phyloP scores from a whole-genome alignment of 2,797 vertebrate genomes.

The Gymnocypris eckloni region DNA sequence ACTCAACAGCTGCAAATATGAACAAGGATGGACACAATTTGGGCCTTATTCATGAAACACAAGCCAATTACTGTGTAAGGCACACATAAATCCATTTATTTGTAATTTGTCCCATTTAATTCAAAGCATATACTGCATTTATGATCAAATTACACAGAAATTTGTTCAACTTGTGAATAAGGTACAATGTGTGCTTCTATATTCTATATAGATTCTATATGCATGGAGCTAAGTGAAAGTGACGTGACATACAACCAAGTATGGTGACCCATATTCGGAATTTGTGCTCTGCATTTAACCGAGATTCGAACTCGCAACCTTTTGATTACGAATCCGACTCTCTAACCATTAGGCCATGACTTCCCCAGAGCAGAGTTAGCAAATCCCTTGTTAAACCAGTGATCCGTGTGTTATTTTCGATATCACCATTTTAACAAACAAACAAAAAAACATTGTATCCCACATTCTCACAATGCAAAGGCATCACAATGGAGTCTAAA shows the following conservation, averaged over 20 bases:
- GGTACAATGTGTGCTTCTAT: neutral
- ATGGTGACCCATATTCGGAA: no score
- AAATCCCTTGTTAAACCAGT: constrained; percentile 6
- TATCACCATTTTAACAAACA: constrained; percentile 18
- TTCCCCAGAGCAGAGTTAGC: neutral
- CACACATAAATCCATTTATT: no score
- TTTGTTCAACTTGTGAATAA: neutral
- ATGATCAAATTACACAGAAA: constrained; percentile 19
- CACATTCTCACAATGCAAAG: constrained; percentile 27
- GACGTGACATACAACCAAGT: no score
- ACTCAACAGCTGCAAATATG: neutral
- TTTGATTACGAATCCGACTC: no score
- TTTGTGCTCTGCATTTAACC: no score
- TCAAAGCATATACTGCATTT: neutral
- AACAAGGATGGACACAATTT: neutral
- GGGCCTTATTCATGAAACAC: neutral
- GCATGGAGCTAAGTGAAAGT: neutral
- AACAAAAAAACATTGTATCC: constrained; percentile 7
- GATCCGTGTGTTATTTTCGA: neutral
- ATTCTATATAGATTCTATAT: neutral
- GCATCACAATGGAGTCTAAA: constrained; percentile 56
- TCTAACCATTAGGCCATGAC: no score
- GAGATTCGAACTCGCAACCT: no score
- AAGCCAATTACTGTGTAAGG: neutral
- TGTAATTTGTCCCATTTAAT: neutral